phyloP scores from a whole-genome alignment of 2,888 invertebrate species.

The Frankliniella fusca region DNA sequence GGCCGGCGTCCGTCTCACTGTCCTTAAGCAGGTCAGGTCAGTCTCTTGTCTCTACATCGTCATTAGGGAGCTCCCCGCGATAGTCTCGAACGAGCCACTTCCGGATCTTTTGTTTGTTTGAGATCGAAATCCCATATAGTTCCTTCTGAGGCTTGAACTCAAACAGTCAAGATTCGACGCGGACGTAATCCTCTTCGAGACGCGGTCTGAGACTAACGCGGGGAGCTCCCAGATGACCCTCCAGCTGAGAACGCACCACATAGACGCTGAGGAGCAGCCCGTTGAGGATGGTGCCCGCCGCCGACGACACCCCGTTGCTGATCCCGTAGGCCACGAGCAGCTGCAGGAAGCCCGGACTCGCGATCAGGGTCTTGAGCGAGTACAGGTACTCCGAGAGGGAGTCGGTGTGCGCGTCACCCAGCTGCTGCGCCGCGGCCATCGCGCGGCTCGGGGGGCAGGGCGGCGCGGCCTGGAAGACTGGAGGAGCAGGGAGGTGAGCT shows the following conservation, averaged over 20 bases:
- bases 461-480: not conserved
- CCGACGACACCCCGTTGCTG: slow-evolving; percentile 49
- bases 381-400: not conserved
- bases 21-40: slow-evolving; percentile 38
- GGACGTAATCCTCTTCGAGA: too few relatives aligned
- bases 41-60: too few relatives aligned
- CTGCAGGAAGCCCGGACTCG: not conserved
- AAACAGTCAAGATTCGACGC: too few relatives aligned
- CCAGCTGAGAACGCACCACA: too few relatives aligned
- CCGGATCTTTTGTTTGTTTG: too few relatives aligned
- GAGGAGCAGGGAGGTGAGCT: too few relatives aligned
- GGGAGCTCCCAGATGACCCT: slow-evolving; percentile 14
- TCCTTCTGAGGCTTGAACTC: too few relatives aligned
- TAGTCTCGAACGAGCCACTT: too few relatives aligned
- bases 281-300: slow-evolving; percentile 51
- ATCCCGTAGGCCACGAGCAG: not conserved
- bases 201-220: too few relatives aligned
- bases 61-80: too few relatives aligned
- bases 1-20: slow-evolving; percentile 49
- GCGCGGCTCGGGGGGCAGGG: not conserved
- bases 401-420: not conserved
- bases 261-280: slow-evolving; percentile 51
- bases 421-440: not conserved
- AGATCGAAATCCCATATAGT: too few relatives aligned
- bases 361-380: not conserved